These are phyloP conservation scores for Auanema sp. DNA, from an alignment of 2,888 invertebrate genomes.

Conservation along the genomic window DNA sequence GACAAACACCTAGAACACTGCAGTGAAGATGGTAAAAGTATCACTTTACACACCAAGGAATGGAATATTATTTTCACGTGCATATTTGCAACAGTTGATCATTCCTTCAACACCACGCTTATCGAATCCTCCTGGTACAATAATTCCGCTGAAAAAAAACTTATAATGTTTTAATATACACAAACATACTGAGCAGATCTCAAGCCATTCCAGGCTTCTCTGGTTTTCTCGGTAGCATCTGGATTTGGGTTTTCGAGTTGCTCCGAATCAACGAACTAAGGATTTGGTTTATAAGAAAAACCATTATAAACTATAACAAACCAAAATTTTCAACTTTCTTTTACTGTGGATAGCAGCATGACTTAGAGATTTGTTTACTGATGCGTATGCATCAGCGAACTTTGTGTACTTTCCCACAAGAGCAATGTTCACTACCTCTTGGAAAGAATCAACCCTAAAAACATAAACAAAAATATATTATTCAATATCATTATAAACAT, in stretches of 20 bases:
- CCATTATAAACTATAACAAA: slow-evolving; percentile 49
- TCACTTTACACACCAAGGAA: slow-evolving; percentile 75
- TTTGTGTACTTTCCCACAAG: slow-evolving; percentile 78
- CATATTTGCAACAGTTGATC: slow-evolving; percentile 89
- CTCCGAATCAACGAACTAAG: slow-evolving; percentile 45
- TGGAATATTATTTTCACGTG: slow-evolving; percentile 84
- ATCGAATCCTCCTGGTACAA: slow-evolving; percentile 98
- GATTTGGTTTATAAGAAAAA: not conserved
- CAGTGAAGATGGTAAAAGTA: not conserved
- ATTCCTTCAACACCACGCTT: slow-evolving; percentile 93
- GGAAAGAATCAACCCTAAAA: slow-evolving; percentile 44
- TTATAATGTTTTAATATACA: slow-evolving; percentile 9
- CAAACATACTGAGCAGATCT: slow-evolving; percentile 50
- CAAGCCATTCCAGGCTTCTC: slow-evolving; percentile 44
- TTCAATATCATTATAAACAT: slow-evolving; percentile 16
- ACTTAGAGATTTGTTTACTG: slow-evolving; percentile 76
- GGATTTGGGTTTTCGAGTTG: slow-evolving; percentile 31
- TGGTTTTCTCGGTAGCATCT: slow-evolving; percentile 25
- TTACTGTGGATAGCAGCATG: slow-evolving; percentile 87
- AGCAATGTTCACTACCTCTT: slow-evolving; percentile 75
- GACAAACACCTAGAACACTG: slow-evolving; percentile 70
- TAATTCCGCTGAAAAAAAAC: slow-evolving; percentile 76
- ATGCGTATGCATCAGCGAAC: slow-evolving; percentile 84
- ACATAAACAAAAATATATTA: slow-evolving; percentile 1
- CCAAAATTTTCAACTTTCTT: slow-evolving; percentile 79